A percentile compares a stretch with the other conserved stretches of the same genome.
Evolutionary conservation across 2,888 invertebrate species (phyloP).

Genomic region (Dasypogon diadema): DNA sequence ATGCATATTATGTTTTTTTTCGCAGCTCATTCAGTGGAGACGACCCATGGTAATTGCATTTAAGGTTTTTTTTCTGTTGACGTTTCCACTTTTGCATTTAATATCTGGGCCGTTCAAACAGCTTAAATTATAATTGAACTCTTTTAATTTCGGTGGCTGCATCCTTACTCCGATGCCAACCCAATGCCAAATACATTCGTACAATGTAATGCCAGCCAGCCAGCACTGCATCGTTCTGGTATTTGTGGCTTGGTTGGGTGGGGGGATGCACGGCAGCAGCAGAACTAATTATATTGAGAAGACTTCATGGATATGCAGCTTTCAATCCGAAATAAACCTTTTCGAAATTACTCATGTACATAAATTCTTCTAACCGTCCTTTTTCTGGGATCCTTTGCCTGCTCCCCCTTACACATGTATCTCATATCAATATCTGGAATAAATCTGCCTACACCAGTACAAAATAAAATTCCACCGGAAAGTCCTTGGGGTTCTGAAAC

Average conservation of each 20-base stretch:
- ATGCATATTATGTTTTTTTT: neutral
- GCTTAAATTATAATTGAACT: conserved; percentile 37
- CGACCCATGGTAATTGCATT: conserved; percentile 28
- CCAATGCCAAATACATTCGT: too few species aligned
- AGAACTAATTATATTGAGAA: neutral
- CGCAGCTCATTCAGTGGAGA: neutral
- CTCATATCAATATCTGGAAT: too few species aligned
- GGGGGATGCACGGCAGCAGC: neutral
- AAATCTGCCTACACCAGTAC: too few species aligned
- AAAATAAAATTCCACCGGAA: too few species aligned
- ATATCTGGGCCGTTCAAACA: conserved; percentile 16
- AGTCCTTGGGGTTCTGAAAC: too few species aligned
- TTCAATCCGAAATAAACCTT: too few species aligned
- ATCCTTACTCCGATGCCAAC: neutral
- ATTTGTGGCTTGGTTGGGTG: neutral
- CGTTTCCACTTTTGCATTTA: neutral
- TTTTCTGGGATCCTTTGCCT: too few species aligned
- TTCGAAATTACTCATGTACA: too few species aligned
- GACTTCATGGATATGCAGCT: too few species aligned
- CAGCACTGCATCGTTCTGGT: neutral
- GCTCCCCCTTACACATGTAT: too few species aligned
- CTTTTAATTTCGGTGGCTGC: conserved; percentile 4
- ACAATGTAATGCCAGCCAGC: too few species aligned
- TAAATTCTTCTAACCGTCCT: too few species aligned
- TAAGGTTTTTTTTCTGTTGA: neutral